A percentile compares a stretch with the other conserved stretches of the same genome.
These are phyloP conservation scores for Amphimedon queenslandica DNA, from an alignment of 37 sponge, comb jelly and placozoan genomes.

Conservation along the genomic window DNA sequence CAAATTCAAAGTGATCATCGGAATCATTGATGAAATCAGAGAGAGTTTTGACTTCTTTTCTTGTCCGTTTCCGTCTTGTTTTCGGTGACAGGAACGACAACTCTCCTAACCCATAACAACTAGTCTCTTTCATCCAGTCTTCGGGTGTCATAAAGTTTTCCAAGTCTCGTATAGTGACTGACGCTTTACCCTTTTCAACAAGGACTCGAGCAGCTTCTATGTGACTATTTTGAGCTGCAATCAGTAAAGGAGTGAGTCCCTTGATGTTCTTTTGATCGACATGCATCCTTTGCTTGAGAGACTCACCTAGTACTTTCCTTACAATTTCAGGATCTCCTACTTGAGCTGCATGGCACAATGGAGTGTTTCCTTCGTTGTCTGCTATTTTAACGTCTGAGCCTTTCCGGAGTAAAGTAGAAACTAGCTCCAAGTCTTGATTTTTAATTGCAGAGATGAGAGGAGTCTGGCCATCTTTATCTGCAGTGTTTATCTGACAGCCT, in stretches of 20 bases:
- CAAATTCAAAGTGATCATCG: too few relatives aligned
- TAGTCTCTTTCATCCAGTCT: constrained; percentile 54
- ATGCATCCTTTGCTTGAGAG: constrained; percentile 1
- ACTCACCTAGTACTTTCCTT: constrained; percentile 27
- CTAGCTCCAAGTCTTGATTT: constrained; percentile 21
- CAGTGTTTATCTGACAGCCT: constrained; percentile 51
- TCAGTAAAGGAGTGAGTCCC: constrained; percentile 74
- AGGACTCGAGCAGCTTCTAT: constrained; percentile 47
- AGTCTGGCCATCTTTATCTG: constrained; percentile 56
- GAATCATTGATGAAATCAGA: constrained; percentile 47
- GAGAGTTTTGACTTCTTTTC: constrained; percentile 53
- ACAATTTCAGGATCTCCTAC: constrained; percentile 39
- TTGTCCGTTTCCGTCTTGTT: constrained; percentile 24
- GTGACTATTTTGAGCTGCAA: constrained; percentile 53
- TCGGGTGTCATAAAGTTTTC: constrained; percentile 72
- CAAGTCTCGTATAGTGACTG: constrained; percentile 65
- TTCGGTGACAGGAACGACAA: constrained; percentile 43
- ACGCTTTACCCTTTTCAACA: constrained; percentile 60
- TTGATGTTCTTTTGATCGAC: constrained; percentile 66
- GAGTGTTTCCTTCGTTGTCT: constrained; percentile 64
- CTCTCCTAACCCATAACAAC: constrained; percentile 7
- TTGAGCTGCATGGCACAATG: constrained; percentile 44
- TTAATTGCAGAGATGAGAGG: constrained; percentile 54
- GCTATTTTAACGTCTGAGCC: constrained; percentile 21
- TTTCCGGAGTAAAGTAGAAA: constrained; percentile 10